Base-by-base conservation (phyloP, 2,113 vertebrate genomes). In the Symphodus melops region DNA sequence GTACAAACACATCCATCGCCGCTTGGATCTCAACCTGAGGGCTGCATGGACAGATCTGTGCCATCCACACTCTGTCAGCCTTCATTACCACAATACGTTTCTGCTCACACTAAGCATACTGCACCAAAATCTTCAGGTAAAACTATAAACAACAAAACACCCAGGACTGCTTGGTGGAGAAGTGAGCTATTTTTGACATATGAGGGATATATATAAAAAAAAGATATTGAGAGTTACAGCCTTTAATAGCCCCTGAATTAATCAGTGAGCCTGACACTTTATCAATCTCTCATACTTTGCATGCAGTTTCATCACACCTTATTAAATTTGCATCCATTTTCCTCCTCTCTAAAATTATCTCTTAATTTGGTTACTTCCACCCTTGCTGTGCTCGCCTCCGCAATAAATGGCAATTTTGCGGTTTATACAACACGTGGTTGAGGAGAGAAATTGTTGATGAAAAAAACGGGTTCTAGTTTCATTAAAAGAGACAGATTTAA, bases 201-300 rank as follows among this genome's bases (percentile, higher is more conserved):
- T 58, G 11, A 54, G 7, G 14, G 16, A 48, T 48, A 25, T 2
- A 25, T 1, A 5, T 1, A 51, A 51, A n/a, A 51, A 17, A 13
- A 14, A 9, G 48, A 51, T 51, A 9, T 20, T n/a, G 20, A 5
- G 19, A 62, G 7, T 72, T 9, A 41, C 41, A 37, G 25, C 17
- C 0, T 67, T 75, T 72, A 72, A 75, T 82, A 51, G 21, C 25
- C 12, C 62, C 44, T 33, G 21, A 69, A 72, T 59, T 68, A 41
- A 89, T 69, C 58, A 55, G 9, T 20, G 52, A 55, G 19, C 0
- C 23, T 66, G 62, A 72, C 42, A 72, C 42, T 57, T 57, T 19
- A 66, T 72, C 64, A 65, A 11, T 83, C 56, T 58, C 25, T 36
- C 20, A 14, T 44, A 39, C 52, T 77, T 80, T 77, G 5, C 46